Conservation (phyloP, 1,140 invertebrate genomes). For the Eueides isabella region DNA sequence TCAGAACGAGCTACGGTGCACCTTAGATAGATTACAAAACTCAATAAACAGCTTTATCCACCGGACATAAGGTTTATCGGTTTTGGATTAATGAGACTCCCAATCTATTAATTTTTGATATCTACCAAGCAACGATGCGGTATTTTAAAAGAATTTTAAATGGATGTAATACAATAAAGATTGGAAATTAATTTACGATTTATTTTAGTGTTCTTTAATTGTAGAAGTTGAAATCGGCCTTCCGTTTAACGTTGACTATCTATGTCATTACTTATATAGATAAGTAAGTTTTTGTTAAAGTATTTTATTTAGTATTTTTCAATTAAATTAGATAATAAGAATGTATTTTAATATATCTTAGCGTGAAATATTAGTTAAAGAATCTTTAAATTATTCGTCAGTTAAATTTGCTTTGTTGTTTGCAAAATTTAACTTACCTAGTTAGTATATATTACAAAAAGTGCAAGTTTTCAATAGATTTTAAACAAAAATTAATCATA, state of each 20-base stretch:
- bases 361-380: too few relatives aligned
- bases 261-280: background rate
- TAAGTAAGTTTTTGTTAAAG: background rate
- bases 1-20: conserved; percentile 50
- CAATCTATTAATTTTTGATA: conserved; percentile 34
- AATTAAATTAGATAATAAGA: background rate
- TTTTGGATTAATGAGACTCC: conserved; percentile 5
- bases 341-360: too few relatives aligned
- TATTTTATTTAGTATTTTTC: background rate
- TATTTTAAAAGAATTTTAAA: conserved; percentile 44
- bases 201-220: conserved; percentile 34
- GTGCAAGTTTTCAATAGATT: too few relatives aligned
- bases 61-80: background rate
- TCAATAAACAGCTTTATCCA: conserved; percentile 23
- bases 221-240: conserved; percentile 8
- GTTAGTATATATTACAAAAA: too few relatives aligned
- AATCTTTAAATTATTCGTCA: too few relatives aligned
- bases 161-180: conserved; percentile 42
- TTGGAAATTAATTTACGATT: conserved; percentile 45
- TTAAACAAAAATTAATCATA: background rate
- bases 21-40: conserved; percentile 7
- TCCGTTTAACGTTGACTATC: background rate
- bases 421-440: too few relatives aligned
- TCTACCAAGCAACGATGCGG: conserved; percentile 35
- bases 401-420: too few relatives aligned